Base-by-base conservation (phyloP, 2,888 invertebrate genomes). In the Apoda limacodes region DNA sequence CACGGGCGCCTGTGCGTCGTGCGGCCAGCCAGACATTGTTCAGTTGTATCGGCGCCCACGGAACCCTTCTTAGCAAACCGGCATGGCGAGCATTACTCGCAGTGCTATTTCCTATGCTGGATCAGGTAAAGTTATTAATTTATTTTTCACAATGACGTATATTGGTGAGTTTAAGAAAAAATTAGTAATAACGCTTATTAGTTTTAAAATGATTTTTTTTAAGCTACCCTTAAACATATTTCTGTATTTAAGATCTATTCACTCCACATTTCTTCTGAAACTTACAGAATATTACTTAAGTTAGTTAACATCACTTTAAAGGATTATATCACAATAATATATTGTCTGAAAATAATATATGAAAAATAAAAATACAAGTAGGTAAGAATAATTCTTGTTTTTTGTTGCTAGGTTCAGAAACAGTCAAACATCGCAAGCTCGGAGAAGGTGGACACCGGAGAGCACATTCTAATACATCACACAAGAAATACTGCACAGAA, bases 401-500 rank as follows among this genome's bases (percentile, higher is more conserved):
- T n/a, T n/a, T n/a, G n/a, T n/a, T n/a, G 7, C 1, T 40, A 92
- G 82, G 95, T 96, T 1, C 85, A 92, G 50, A 85, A 82, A 43
- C 80, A 88, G 23, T 88, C 88, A 0, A 87, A 85, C 46, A 86
- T 87, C 15, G 88, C 88, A 0, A 88, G 88, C 43, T 88, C 83
- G 9, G 88, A 88, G 52, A 92, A 92, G 59, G 94, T 95, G 26
- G 94, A 95, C 55, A 90, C 93, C 0, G 94, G 93, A 24, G 94
- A 91, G 35, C 96, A 95, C 58, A 95, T 98, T 45, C 83, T 98
- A 4, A 98, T 99, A 50, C 99, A 99, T 69, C 99, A 99, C 71
- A 95, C 98, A 1, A 85, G 99, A 35, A 98, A 99, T 67, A 99
- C 99, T 0, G 98, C 98, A 26, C 96, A 97, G 68, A 98, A 98